A percentile compares a stretch with the other conserved stretches of the same genome.
Evolutionary conservation across 2,113 vertebrate species (phyloP).

Genomic region (Phaethornis superciliosus): DNA sequence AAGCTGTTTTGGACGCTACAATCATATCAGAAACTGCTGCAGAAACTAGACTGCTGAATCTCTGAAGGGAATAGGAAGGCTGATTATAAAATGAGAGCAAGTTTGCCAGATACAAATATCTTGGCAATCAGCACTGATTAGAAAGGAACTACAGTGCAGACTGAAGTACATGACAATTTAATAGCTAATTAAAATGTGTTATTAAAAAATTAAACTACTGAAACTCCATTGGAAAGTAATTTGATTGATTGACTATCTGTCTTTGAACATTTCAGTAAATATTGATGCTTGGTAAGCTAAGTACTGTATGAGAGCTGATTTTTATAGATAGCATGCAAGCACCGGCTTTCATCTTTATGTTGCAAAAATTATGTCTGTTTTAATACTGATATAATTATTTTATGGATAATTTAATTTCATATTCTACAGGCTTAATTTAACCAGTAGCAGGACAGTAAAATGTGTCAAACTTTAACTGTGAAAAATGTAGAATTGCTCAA

Average conservation of each 20-base stretch:
- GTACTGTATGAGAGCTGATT: background rate
- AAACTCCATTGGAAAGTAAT: background rate
- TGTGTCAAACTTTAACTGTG: conserved; percentile 13
- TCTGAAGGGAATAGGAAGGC: background rate
- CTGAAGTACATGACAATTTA: conserved; percentile 18
- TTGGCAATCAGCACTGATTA: conserved; percentile 41
- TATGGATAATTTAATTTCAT: conserved; percentile 62
- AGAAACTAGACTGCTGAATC: background rate
- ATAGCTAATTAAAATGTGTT: conserved; percentile 35
- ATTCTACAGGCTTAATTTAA: conserved; percentile 64
- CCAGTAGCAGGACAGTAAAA: conserved; percentile 44
- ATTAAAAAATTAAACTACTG: conserved; percentile 48
- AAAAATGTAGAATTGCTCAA: conserved; percentile 35
- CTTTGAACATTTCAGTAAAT: conserved; percentile 46
- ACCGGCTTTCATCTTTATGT: conserved; percentile 1
- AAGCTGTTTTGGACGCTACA: background rate
- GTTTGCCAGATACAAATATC: background rate
- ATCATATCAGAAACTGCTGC: background rate
- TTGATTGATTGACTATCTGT: conserved; percentile 9
- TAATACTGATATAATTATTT: conserved; percentile 59
- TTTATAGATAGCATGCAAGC: conserved; percentile 18
- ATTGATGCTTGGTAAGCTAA: conserved; percentile 31
- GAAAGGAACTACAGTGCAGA: background rate
- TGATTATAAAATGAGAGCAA: background rate
- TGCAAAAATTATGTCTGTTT: conserved; percentile 55